Evolutionary conservation across 2,888 invertebrate genomes (phyloP), one percentile per base, ranked within the genome.

Genomic region (Trilocha varians): DNA sequence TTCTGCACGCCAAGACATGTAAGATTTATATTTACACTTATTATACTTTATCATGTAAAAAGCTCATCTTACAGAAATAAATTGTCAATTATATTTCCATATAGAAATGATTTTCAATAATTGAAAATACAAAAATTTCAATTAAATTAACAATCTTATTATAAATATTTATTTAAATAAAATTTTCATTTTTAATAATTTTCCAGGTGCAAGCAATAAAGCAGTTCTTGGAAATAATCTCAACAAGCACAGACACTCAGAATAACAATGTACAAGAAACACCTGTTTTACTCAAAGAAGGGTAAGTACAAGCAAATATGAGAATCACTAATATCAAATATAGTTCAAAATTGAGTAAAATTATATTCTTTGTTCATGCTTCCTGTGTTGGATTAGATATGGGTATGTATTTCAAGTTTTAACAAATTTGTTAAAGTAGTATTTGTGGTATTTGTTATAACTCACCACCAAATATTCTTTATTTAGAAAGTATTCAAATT

Each of bases 191-290:
- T n/a, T 15, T 44, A 40, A 9, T 35, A 42, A 17, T 41, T 16
- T 60, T 59, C 3, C 62, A 87, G 87, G 85, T 93, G 67, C 90
- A 91, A 69, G 91, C 93, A 47, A 91, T 93, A 50, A 90, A 91
- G 67, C 91, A 94, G 88, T 96, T 96, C 82, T 87, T 97, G 48
- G 96, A 96, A 85, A 92, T 94, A 55, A 94, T 97, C 67, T 96
- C 96, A 34, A 93, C 95, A 3, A 91, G 91, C 53, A 88, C 91
- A 8, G 90, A 89, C 67, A 88, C 90, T 37, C 89, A 89, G 54
- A 87, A 87, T 60, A 87, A 87, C 65, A 71, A 87, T 59, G 55
- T 87, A 53, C 88, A 89, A 63, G 91, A 91, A 50, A 88, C 89
- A 35, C 94, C 95, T 38, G 93, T 96, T 52, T 88, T 95, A 59